Percentiles rank a stretch among this genome's conserved stretches.
Conservation (phyloP, 2,888 invertebrate species). For the Nephrotoma guestfalica region DNA sequence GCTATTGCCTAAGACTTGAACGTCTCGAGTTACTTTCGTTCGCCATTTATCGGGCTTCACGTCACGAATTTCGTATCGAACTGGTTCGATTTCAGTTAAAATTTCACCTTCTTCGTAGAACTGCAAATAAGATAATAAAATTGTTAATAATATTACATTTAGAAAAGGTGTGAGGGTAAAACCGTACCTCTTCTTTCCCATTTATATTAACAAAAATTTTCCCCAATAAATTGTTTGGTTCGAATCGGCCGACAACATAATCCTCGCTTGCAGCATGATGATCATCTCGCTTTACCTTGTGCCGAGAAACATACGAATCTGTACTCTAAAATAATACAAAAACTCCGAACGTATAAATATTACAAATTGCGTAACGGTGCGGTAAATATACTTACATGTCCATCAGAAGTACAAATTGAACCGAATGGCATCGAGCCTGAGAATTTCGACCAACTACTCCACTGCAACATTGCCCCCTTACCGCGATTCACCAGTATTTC, state of each 20-base stretch:
- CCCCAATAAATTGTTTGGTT: conserved; percentile 49
- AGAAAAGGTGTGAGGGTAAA: neutral
- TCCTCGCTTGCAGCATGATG: conserved; percentile 23
- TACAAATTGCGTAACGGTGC: neutral
- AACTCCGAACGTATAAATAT: neutral
- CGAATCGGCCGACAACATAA: conserved; percentile 50
- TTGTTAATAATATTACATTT: neutral
- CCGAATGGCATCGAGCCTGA: conserved; percentile 46
- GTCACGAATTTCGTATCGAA: conserved; percentile 55
- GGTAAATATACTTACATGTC: neutral
- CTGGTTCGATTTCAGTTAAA: conserved; percentile 65
- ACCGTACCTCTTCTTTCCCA: conserved; percentile 32
- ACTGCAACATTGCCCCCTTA: conserved; percentile 57
- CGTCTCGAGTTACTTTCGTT: conserved; percentile 37
- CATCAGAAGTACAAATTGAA: conserved; percentile 35
- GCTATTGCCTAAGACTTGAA: conserved; percentile 36
- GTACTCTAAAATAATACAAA: neutral
- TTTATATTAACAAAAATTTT: conserved; percentile 52
- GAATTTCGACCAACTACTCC: conserved; percentile 63
- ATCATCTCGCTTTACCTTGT: conserved; percentile 20
- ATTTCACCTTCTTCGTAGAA: conserved; percentile 55
- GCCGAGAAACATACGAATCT: conserved; percentile 35
- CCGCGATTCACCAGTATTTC: conserved; percentile 67
- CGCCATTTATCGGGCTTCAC: conserved; percentile 44
- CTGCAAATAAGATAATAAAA: conserved; percentile 8